Evolutionary conservation across 2,888 invertebrate species (phyloP).

Genomic region (Lumbricus terrestris): DNA sequence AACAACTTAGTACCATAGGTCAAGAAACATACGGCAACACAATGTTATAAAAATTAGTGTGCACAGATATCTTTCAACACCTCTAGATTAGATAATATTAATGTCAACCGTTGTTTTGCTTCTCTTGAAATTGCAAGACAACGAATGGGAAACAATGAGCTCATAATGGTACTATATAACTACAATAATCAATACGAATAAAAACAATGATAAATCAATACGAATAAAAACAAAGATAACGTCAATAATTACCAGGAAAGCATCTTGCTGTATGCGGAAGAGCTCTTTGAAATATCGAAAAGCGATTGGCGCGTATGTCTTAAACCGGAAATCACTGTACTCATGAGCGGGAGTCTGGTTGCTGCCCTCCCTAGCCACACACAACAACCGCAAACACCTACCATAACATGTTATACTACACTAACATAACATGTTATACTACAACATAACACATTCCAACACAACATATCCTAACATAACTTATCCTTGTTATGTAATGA

Average conservation of each 20-base stretch:
- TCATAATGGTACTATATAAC: neutral
- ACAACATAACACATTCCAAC: neutral
- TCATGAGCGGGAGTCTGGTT: conserved; percentile 95
- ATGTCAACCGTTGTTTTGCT: too few relatives aligned
- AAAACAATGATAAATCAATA: too few relatives aligned
- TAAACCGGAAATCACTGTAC: conserved; percentile 93
- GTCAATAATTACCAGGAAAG: conserved; percentile 82
- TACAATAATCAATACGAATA: neutral
- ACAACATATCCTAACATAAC: neutral
- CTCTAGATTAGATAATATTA: too few relatives aligned
- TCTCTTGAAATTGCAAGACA: too few relatives aligned
- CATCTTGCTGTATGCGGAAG: conserved; percentile 98
- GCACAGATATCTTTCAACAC: too few relatives aligned
- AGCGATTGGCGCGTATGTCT: conserved; percentile 98
- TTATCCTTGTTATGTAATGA: neutral
- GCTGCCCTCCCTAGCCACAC: conserved; percentile 52
- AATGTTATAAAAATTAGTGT: too few relatives aligned
- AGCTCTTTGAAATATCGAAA: conserved; percentile 98
- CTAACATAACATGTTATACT: neutral
- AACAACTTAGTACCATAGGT: neutral
- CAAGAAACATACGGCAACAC: neutral
- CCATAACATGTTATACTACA: neutral
- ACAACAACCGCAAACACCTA: neutral
- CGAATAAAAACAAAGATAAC: neutral
- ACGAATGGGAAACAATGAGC: too few relatives aligned